A percentile compares a stretch with the other conserved stretches of the same genome.
Conservation (phyloP, 2,113 vertebrate species). For the Syngnathus scovelli region DNA sequence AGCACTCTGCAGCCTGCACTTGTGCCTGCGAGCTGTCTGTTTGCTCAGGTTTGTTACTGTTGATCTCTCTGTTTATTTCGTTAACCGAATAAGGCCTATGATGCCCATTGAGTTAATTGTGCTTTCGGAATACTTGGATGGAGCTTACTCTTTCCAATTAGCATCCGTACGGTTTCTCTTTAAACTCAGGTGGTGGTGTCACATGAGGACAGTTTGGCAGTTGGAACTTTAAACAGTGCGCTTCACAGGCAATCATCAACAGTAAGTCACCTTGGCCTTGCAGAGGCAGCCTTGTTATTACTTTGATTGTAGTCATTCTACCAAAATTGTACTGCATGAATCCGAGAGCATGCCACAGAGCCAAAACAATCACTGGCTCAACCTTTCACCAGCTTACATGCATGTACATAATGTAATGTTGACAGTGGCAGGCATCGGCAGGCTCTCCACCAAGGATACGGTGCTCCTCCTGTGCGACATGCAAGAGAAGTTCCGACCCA, state of each 20-base stretch:
- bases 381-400: background rate
- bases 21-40: background rate
- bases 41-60: background rate
- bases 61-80: background rate
- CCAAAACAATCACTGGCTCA: background rate
- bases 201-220: conserved; percentile 13
- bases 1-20: background rate
- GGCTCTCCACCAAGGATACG: conserved; percentile 66
- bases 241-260: conserved; percentile 12
- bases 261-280: conserved; percentile 44
- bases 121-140: background rate
- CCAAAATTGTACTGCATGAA: background rate
- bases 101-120: background rate
- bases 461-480: conserved; percentile 86
- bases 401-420: background rate
- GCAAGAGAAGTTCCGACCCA: conserved; percentile 85
- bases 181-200: conserved; percentile 19
- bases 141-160: background rate
- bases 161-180: conserved; percentile 2
- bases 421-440: conserved; percentile 68
- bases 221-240: background rate
- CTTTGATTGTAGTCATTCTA: background rate
- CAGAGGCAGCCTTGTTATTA: background rate
- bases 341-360: background rate
- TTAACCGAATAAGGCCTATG: background rate